These are phyloP conservation scores for Eilema griseolum DNA, from an alignment of 2,888 invertebrate genomes.

Conservation along the genomic window DNA sequence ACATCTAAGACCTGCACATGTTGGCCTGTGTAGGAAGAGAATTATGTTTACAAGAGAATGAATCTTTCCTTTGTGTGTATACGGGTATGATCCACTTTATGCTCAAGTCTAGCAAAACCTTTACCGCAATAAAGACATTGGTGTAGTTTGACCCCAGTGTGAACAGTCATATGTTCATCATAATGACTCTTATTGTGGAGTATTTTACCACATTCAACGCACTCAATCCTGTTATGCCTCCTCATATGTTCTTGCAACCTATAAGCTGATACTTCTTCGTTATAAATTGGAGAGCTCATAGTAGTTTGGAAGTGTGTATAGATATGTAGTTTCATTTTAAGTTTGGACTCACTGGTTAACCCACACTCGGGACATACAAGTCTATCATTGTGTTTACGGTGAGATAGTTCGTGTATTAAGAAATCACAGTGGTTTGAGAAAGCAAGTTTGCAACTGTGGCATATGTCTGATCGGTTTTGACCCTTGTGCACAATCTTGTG, in stretches of 20 bases:
- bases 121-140: slow-evolving; percentile 61
- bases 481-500: slow-evolving; percentile 50
- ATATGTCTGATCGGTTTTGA: slow-evolving; percentile 43
- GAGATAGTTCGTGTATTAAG: slow-evolving; percentile 45
- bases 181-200: neutral
- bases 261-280: neutral
- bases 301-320: slow-evolving; percentile 44
- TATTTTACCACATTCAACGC: slow-evolving; percentile 35
- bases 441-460: slow-evolving; percentile 49
- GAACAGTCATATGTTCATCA: slow-evolving; percentile 46
- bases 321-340: slow-evolving; percentile 43
- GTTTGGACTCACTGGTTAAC: slow-evolving; percentile 11
- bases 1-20: too few relatives aligned
- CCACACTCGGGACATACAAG: slow-evolving; percentile 53
- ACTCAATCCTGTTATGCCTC: slow-evolving; percentile 22
- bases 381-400: slow-evolving; percentile 15
- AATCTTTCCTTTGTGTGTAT: slow-evolving; percentile 48
- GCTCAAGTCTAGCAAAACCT: slow-evolving; percentile 30
- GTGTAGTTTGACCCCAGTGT: slow-evolving; percentile 52
- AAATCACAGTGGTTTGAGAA: slow-evolving; percentile 55
- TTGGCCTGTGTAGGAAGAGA: too few relatives aligned
- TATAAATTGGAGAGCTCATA: slow-evolving; percentile 32
- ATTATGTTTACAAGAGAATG: slow-evolving; percentile 49
- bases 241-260: slow-evolving; percentile 16
- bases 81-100: slow-evolving; percentile 40